Base-by-base conservation (phyloP, 2,888 invertebrate species). In the Tinea pellionella region DNA sequence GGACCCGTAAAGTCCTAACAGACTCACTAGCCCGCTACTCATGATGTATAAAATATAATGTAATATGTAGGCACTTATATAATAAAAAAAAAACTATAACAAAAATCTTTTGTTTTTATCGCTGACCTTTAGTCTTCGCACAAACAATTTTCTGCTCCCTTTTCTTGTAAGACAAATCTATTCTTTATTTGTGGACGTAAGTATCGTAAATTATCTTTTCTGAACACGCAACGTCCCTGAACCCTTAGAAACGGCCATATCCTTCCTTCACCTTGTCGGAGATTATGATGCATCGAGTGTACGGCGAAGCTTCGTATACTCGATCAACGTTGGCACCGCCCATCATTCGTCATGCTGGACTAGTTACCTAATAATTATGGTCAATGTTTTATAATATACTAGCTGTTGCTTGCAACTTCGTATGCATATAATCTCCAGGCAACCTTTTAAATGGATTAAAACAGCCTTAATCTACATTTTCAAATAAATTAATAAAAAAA, bases 211-310 rank as follows among this genome's bases (percentile, higher is more conserved):
- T 57, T 57, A 57, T 57, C 57, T 57, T 57, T 57, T 57, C 57
- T 57, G 30, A 57, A 57, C 57, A 57, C 57, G 57, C 57, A 57
- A 57, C 55, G 32, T 32, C 30, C 57, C 15, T 53, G 53, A 53
- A 53, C 18, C 53, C 24, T 16, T 32, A 24, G 29, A 16, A 59
- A 19, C 53, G 30, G 43, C 37, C 37, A 58, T 58, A 37, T 43
- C 42, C 59, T 59, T 24, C 12, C 59, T 59, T 43, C 43, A 62
- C 61, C 55, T 61, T 61, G 59, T 61, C 30, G 63, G 61, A 63
- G 66, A 66, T 63, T 66, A 65, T 67, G 67, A 67, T 66, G 66
- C 65, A 65, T 66, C 62, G 60, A 61, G 30, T 57, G 30, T 57
- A 32, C 55, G 18, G 53, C 2, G 19, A 19, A 18, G 4, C 19